Percentiles rank a stretch among this genome's conserved stretches.
Evolutionary conservation across 2,113 vertebrate species (phyloP).

Genomic region (Xyliphius kryptos): DNA sequence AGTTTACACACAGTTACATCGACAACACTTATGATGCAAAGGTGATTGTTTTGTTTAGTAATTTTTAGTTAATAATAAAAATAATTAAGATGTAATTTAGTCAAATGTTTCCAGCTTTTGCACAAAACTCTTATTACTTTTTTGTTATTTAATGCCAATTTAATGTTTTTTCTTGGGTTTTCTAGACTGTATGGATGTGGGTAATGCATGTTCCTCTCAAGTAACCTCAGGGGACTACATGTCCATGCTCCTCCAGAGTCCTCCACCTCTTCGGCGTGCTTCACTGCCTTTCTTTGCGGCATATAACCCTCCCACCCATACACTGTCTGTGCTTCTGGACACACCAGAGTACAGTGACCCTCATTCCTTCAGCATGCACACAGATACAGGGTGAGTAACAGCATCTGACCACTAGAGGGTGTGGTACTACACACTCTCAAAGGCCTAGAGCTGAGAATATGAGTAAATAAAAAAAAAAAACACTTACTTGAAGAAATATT

Average conservation of each 20-base stretch:
- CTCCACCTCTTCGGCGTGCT: constrained; percentile 78
- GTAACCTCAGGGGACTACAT: constrained; percentile 53
- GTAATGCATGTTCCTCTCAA: constrained; percentile 46
- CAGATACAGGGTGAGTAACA: constrained; percentile 59
- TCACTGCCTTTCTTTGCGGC: constrained; percentile 63
- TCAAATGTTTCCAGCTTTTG: too few relatives aligned
- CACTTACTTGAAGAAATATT: too few relatives aligned
- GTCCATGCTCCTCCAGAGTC: constrained; percentile 73
- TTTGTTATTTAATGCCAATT: not conserved
- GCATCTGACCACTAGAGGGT: constrained; percentile 22
- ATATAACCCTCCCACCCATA: constrained; percentile 33
- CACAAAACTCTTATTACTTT: too few relatives aligned
- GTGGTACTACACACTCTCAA: not conserved
- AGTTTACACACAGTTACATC: too few relatives aligned
- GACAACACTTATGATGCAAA: too few relatives aligned
- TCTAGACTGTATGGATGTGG: constrained; percentile 38
- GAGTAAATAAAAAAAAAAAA: too few relatives aligned
- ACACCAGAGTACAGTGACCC: constrained; percentile 50
- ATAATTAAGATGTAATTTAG: too few relatives aligned
- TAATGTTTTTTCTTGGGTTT: constrained; percentile 44
- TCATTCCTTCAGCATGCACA: constrained; percentile 52
- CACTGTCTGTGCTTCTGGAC: constrained; percentile 34
- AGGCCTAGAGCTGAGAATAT: too few relatives aligned
- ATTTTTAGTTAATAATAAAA: too few relatives aligned
- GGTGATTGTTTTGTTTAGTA: too few relatives aligned